Conservation (phyloP, 2,113 vertebrate genomes). For the Microcebus tavaratra region DNA sequence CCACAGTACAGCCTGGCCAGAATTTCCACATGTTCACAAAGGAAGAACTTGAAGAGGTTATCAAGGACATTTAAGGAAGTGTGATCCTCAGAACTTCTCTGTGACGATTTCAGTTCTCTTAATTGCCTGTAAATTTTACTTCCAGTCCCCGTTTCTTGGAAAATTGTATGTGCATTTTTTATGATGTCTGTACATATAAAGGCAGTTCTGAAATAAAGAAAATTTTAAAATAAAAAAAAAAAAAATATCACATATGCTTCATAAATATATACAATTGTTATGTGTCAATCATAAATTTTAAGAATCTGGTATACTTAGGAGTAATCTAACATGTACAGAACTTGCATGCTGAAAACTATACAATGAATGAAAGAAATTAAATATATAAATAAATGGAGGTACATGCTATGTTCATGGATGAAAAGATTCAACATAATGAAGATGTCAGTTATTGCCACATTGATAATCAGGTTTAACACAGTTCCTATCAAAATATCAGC, state of each 20-base stretch:
- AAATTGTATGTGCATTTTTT: constrained; percentile 78
- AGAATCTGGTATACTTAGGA: neutral
- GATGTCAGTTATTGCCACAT: neutral
- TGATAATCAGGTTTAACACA: neutral
- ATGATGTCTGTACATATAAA: constrained; percentile 87
- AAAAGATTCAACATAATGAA: neutral
- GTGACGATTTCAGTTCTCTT: constrained; percentile 69
- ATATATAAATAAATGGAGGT: neutral
- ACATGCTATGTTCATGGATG: neutral
- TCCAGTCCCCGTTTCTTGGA: constrained; percentile 70
- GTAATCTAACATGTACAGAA: neutral
- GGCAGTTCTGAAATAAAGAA: constrained; percentile 78
- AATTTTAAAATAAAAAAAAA: constrained; percentile 83
- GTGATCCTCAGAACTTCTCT: constrained; percentile 63
- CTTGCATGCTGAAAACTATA: neutral
- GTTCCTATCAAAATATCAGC: neutral
- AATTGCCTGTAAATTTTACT: constrained; percentile 76
- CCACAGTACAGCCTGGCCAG: constrained; percentile 95
- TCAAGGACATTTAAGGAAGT: constrained; percentile 94
- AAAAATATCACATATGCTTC: neutral
- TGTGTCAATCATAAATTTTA: neutral
- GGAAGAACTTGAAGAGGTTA: constrained; percentile 98
- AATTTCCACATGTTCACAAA: constrained; percentile 99
- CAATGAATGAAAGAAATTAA: neutral
- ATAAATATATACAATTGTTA: neutral